phyloP scores from a whole-genome alignment of 2,113 vertebrate species.

The Lampris incognitus region DNA sequence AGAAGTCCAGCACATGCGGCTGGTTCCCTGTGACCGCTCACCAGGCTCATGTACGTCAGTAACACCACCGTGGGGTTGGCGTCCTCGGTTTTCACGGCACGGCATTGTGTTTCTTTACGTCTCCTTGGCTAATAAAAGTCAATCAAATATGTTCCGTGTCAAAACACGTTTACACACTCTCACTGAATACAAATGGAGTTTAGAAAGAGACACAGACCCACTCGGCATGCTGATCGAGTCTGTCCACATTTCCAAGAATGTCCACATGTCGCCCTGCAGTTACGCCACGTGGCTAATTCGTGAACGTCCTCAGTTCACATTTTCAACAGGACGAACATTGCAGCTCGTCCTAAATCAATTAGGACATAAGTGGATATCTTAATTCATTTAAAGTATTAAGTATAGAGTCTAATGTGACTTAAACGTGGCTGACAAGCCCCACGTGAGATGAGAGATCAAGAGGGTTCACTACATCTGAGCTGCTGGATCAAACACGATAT shows the following conservation, averaged over 20 bases:
- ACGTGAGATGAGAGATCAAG: slow-evolving; percentile 40
- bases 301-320: slow-evolving; percentile 2
- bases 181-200: background rate
- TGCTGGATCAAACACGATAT: too few species aligned
- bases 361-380: slow-evolving; percentile 38
- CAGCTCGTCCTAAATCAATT: slow-evolving; percentile 30
- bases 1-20: too few species aligned
- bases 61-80: too few species aligned
- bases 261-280: background rate
- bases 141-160: background rate
- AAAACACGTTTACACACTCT: background rate
- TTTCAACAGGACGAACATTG: slow-evolving; percentile 12
- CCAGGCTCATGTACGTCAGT: too few species aligned
- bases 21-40: too few species aligned
- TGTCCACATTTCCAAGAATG: background rate
- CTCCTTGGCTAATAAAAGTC: too few species aligned
- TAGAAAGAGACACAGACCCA: background rate
- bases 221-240: background rate
- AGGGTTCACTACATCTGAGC: slow-evolving; percentile 44
- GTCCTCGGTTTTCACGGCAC: too few species aligned
- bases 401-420: slow-evolving; percentile 26
- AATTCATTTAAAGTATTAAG: slow-evolving; percentile 38
- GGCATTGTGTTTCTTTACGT: too few species aligned
- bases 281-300: background rate
- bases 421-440: slow-evolving; percentile 21